These are phyloP conservation scores for Whitmania pigra DNA, from an alignment of 1,140 invertebrate species.

Conservation along the genomic window DNA sequence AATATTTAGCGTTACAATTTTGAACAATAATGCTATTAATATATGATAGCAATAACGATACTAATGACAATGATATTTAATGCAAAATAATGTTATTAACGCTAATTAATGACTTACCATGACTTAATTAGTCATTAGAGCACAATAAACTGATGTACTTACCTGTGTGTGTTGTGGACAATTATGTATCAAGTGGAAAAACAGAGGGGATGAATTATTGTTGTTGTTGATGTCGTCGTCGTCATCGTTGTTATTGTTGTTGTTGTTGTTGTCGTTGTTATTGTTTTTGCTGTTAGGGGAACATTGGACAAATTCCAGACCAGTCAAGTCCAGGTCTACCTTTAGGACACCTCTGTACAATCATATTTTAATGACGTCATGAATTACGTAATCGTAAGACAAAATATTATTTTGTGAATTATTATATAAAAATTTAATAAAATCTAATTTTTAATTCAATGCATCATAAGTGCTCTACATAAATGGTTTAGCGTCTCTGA, in stretches of 20 bases:
- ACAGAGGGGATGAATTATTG: constrained; percentile 10
- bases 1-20: too few species aligned
- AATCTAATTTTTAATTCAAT: background rate
- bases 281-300: constrained; percentile 28
- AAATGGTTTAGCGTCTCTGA: too few species aligned
- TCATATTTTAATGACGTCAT: background rate
- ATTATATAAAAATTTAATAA: background rate
- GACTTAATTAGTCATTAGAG: too few species aligned
- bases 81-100: too few species aligned
- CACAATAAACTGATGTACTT: constrained; percentile 22
- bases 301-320: constrained; percentile 44
- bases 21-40: too few species aligned
- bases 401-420: background rate
- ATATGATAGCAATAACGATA: too few species aligned
- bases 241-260: too few species aligned
- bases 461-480: background rate
- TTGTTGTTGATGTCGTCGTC: too few species aligned
- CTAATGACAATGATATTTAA: too few species aligned
- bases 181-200: constrained; percentile 40
- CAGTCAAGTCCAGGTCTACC: constrained; percentile 40
- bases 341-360: constrained; percentile 40
- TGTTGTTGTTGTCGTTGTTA: too few species aligned
- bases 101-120: too few species aligned
- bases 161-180: constrained; percentile 42
- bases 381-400: too few species aligned